Conservation (phyloP, 1,140 invertebrate species). For the Eurosta solidaginis region DNA sequence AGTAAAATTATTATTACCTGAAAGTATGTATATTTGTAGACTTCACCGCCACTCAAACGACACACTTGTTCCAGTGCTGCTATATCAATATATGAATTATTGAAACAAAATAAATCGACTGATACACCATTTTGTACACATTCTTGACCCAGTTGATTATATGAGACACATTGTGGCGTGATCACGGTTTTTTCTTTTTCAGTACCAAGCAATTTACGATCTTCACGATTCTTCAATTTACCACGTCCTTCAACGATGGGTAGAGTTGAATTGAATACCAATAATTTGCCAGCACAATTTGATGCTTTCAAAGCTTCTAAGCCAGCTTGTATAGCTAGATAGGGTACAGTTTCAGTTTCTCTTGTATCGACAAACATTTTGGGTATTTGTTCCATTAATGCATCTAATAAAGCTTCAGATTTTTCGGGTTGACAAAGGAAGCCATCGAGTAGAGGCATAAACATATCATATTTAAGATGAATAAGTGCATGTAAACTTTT, state of each 20-base stretch:
- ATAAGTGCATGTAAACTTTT: not conserved
- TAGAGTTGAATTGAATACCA: slow-evolving; percentile 95
- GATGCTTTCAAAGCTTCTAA: slow-evolving; percentile 93
- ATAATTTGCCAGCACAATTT: slow-evolving; percentile 89
- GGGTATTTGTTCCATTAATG: slow-evolving; percentile 89
- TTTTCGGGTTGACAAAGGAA: slow-evolving; percentile 87
- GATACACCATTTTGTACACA: slow-evolving; percentile 87
- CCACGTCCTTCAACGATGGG: slow-evolving; percentile 94
- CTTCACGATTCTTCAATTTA: slow-evolving; percentile 94
- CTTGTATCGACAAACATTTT: slow-evolving; percentile 88
- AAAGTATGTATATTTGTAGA: slow-evolving; percentile 98
- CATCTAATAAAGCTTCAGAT: slow-evolving; percentile 82
- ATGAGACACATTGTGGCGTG: slow-evolving; percentile 82
- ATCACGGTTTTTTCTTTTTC: slow-evolving; percentile 81
- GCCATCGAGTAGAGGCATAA: slow-evolving; percentile 96
- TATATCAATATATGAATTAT: slow-evolving; percentile 93
- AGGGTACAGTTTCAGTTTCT: slow-evolving; percentile 93
- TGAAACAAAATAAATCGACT: slow-evolving; percentile 94
- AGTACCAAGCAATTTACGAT: slow-evolving; percentile 92
- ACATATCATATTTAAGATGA: slow-evolving; percentile 78
- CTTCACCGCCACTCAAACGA: slow-evolving; percentile 89
- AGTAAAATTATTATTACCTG: slow-evolving; percentile 66
- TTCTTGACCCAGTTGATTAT: slow-evolving; percentile 91
- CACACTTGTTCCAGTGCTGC: slow-evolving; percentile 92
- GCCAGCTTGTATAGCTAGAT: slow-evolving; percentile 94